Conservation (phyloP, 2,113 vertebrate species). For the Zootoca vivipara region DNA sequence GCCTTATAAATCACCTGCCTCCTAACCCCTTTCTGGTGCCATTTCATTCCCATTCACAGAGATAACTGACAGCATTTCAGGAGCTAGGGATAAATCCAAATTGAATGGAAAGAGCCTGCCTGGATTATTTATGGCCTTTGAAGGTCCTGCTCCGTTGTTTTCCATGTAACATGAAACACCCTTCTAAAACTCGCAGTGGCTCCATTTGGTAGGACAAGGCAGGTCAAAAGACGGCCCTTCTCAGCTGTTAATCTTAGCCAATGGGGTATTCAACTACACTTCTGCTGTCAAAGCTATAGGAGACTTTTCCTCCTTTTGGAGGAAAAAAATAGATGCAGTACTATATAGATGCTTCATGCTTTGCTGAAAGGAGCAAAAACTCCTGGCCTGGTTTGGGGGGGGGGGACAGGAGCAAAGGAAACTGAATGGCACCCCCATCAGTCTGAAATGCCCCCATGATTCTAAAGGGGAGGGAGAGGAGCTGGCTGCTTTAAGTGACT, state of each 20-base stretch:
- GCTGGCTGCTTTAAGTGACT: constrained; percentile 48
- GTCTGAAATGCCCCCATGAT: constrained; percentile 25
- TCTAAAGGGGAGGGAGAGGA: constrained; percentile 8
- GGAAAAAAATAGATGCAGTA: background rate
- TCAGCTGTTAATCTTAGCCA: constrained; percentile 43
- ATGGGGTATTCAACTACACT: constrained; percentile 51
- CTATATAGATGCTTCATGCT: constrained; percentile 41
- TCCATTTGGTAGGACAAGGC: constrained; percentile 24
- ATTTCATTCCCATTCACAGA: constrained; percentile 41
- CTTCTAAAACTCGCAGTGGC: constrained; percentile 1
- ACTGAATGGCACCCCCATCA: constrained; percentile 36
- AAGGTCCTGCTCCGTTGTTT: constrained; percentile 43
- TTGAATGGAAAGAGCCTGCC: constrained; percentile 47
- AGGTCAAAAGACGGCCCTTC: constrained; percentile 33
- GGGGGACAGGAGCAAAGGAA: constrained; percentile 35
- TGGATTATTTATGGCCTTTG: constrained; percentile 56
- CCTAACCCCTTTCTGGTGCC: constrained; percentile 42
- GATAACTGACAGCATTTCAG: constrained; percentile 59
- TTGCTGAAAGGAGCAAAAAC: constrained; percentile 28
- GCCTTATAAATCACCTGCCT: constrained; percentile 61
- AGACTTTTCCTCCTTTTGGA: constrained; percentile 28
- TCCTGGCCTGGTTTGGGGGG: constrained; percentile 29
- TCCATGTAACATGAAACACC: constrained; percentile 45
- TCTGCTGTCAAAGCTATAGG: constrained; percentile 43
- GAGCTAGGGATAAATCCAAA: constrained; percentile 57